Evolutionary conservation across 2,888 invertebrate genomes (phyloP), one percentile per base, ranked within the genome.

Genomic region (Oscheius sp.): DNA sequence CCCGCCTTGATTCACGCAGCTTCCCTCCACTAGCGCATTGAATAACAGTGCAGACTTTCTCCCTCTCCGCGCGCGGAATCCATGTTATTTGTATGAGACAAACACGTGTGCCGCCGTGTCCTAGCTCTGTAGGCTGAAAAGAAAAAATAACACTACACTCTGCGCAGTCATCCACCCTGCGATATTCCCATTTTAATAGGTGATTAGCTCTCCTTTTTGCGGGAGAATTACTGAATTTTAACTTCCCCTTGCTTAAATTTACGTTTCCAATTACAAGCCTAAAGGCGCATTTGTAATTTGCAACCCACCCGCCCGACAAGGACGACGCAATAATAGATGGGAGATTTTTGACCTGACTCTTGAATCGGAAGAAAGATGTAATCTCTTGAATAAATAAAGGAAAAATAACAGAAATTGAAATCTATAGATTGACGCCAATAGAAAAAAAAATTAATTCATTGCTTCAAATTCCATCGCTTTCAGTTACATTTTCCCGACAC

Each of bases 31-130:
- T n/a, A n/a, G n/a, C n/a, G n/a, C n/a, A n/a, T n/a, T n/a, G n/a
- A n/a, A n/a, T n/a, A n/a, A n/a, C n/a, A n/a, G n/a, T n/a, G n/a
- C n/a, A n/a, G n/a, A n/a, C n/a, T n/a, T n/a, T n/a, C 27, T 15
- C 29, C 33, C 63, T 64, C 20, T 48, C 46, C 45, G n/a, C 48
- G 6, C 10, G 39, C 48, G 5, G 27, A 31, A 45, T 46, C 42
- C 45, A 63, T 46, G 33, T 50, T n/a, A 15, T 46, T 52, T 46
- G 46, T 39, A 25, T 65, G 34, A 48, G 12, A 48, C 46, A 37
- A 50, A 52, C 46, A 37, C 50, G 39, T 65, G 45, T 46, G 37
- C 46, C 65, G 37, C 25, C 45, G 48, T 63, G 63, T 63, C 48
- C 63, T 46, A n/a, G n/a, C 63, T 20, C 20, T 58, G 29, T 37